Base-by-base conservation (phyloP, 64 coral and sea anemone genomes). In the Platygyra sinensis region DNA sequence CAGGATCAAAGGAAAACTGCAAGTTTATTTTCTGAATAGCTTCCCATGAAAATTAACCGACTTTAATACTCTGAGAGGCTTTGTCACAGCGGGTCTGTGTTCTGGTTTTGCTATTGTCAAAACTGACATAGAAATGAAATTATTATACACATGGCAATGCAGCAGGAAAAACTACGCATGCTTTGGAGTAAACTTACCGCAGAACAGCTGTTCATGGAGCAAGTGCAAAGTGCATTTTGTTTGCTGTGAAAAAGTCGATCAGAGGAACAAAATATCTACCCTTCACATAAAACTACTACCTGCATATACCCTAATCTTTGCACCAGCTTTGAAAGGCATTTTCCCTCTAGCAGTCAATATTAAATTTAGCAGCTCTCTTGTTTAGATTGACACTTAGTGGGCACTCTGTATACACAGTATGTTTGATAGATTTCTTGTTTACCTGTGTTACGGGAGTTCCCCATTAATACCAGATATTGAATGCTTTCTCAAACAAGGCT, bases 401-500 rank as follows among this genome's bases (percentile, higher is more conserved):
- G 24, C 22, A 24, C 22, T 57, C 76, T 28, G 54, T 9, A 57
- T 16, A 13, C 10, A 57, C 54, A 57, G 50, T 79, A 29, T 80
- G 78, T 62, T 57, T n/a, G 30, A 19, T 82, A n/a, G 2, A 27
- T 27, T 69, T 27, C 65, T 69, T 27, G 22, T 27, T 27, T 69
- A 27, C 38, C 42, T 71, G 49, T 52, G 22, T 71, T 69, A 51
- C 16, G 22, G 81, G 36, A 72, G 71, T 62, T 76, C 51, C 50
- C 81, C 55, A 87, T 92, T 92, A 92, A 92, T 87, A 78, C 30
- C 12, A 78, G 82, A 71, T 92, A 50, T 92, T 92, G 81, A 87
- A 80, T 92, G 65, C 90, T 92, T 92, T 92, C 74, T 92, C 39
- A 89, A 89, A 89, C 76, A 89, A 92, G 86, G 90, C 81, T 85